Percentiles rank a stretch among this genome's conserved stretches.
These are phyloP conservation scores for Cercocebus atys DNA, from an alignment of 2,113 vertebrate species.

Conservation along the genomic window DNA sequence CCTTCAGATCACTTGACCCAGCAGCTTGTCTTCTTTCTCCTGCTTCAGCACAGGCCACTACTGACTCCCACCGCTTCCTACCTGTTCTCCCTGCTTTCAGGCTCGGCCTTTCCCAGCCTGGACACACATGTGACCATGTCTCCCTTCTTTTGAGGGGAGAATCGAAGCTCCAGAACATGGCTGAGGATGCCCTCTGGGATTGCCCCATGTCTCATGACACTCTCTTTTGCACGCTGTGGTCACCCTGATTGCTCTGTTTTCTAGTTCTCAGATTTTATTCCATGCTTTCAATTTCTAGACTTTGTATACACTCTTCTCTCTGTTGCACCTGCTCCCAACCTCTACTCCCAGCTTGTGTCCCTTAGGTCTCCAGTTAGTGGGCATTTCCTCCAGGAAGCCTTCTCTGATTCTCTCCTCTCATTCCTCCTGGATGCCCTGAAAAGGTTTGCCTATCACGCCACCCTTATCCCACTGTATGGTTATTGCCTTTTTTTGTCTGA, in stretches of 20 bases:
- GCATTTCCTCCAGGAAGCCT: neutral
- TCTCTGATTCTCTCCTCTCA: neutral
- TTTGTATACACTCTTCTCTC: neutral
- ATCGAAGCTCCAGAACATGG: neutral
- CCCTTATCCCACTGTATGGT: neutral
- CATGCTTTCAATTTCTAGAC: neutral
- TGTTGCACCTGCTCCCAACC: neutral
- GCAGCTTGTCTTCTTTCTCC: neutral
- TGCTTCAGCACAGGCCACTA: neutral
- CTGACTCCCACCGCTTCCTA: neutral
- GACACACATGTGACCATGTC: neutral
- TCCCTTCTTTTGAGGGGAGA: neutral
- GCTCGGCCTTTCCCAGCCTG: neutral
- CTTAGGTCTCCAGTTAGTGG: neutral
- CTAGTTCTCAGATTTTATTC: neutral
- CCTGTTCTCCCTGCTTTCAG: neutral
- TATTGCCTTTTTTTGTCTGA: neutral
- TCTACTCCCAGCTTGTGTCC: neutral
- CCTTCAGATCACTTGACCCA: neutral
- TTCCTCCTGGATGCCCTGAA: neutral
- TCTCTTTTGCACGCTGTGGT: neutral
- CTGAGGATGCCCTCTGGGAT: neutral
- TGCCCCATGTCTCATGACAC: fast-evolving
- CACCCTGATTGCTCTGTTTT: neutral
- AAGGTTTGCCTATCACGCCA: fast-evolving